phyloP scores from a whole-genome alignment of 2,888 invertebrate species.

The Drosophila maculinotata region DNA sequence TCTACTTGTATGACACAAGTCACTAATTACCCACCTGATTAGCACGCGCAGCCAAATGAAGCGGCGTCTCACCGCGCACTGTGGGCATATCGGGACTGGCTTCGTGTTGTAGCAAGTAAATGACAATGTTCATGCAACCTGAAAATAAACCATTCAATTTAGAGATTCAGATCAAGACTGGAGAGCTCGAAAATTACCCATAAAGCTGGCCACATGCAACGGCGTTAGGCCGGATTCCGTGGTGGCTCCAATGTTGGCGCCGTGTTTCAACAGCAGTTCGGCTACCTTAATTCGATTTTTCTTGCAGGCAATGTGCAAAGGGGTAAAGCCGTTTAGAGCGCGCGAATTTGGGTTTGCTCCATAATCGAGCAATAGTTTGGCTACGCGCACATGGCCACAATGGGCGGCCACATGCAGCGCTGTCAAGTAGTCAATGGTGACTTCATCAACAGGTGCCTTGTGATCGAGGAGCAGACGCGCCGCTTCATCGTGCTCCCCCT shows the following conservation, averaged over 20 bases:
- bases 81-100: constrained; percentile 97
- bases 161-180: too few relatives aligned
- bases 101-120: constrained; percentile 96
- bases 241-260: constrained; percentile 92
- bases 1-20: neutral
- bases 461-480: constrained; percentile 96
- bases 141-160: constrained; percentile 27
- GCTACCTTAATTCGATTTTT: constrained; percentile 98
- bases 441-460: constrained; percentile 99
- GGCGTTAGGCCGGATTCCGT: constrained; percentile 96
- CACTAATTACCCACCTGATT: constrained; percentile 87
- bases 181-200: too few relatives aligned
- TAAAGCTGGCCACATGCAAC: constrained; percentile 98
- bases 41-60: constrained; percentile 97
- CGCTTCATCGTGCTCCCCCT: constrained; percentile 99
- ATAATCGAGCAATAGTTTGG: constrained; percentile 94
- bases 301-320: constrained; percentile 99
- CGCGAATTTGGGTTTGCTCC: constrained; percentile 99
- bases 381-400: constrained; percentile 96
- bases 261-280: constrained; percentile 97
- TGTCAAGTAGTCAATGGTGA: constrained; percentile 98
- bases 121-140: constrained; percentile 98
- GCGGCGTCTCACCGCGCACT: constrained; percentile 97
- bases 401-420: constrained; percentile 98
- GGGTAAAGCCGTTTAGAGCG: constrained; percentile 98